These are phyloP conservation scores for Eclectus roratus DNA, from an alignment of 2,113 vertebrate species.

Conservation along the genomic window DNA sequence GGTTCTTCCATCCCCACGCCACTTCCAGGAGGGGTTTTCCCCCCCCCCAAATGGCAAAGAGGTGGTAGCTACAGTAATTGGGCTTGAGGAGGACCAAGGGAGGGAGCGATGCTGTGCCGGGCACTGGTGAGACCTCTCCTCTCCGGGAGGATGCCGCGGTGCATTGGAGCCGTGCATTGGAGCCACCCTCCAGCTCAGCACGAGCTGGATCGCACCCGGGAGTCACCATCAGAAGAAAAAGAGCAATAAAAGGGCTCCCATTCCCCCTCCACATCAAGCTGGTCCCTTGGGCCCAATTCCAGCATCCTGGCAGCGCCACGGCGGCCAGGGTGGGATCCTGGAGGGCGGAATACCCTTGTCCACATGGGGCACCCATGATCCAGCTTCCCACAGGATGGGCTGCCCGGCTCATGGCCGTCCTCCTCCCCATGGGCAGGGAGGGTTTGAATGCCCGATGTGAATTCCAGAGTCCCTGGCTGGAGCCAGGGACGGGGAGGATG, in stretches of 20 bases:
- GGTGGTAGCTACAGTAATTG: not conserved
- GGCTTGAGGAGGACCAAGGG: not conserved
- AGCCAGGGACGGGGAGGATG: not conserved
- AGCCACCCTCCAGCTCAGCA: not conserved
- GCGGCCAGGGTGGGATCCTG: not conserved
- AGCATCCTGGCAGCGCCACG: not conserved
- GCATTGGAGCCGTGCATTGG: accelerated
- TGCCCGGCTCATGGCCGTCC: accelerated
- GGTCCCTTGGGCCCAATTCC: not conserved
- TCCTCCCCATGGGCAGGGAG: not conserved
- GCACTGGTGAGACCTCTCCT: accelerated
- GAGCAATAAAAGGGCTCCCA: not conserved
- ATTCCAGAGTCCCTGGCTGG: not conserved
- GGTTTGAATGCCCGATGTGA: accelerated
- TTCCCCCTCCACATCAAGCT: not conserved
- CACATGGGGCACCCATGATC: not conserved
- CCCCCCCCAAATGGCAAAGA: accelerated
- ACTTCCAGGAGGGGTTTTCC: not conserved
- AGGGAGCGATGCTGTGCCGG: accelerated
- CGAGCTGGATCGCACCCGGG: not conserved
- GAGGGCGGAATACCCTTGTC: not conserved
- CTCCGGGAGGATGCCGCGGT: accelerated
- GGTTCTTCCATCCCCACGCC: accelerated
- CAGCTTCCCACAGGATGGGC: accelerated
- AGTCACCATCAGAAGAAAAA: not conserved